Evolutionary conservation across 2,113 vertebrate genomes (phyloP), one percentile per base, ranked within the genome.

Genomic region (Brachirus orientalis): DNA sequence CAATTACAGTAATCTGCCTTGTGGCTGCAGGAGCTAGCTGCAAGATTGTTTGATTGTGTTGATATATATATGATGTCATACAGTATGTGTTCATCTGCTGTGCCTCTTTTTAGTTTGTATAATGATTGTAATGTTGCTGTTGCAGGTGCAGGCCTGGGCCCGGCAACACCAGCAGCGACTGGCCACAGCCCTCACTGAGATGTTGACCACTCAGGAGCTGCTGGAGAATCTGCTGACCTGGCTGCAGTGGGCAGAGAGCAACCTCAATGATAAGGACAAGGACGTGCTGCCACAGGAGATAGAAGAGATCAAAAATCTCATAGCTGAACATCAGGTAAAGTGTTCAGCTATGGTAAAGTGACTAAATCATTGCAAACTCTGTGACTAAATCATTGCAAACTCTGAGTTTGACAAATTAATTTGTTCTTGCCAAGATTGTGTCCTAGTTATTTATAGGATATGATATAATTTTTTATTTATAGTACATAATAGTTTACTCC

Each of bases 171-270:
- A 98, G 37, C 96, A 98, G 90, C 90, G 96, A 57, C 82, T 99
- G 75, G 91, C 93, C n/a, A 84, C 90, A 14, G 97, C 98, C 8
- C 92, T 99, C 78, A 93, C 88, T 8, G 96, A 95, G 44, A 90
- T 96, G 75, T 91, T 96, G 44, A 93, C 95, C 67, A 98, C 94
- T 65, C 96, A 96, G 78, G 97, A 98, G 20, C 66, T 99, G 79
- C 72, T 99, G 90, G 97, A 99, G 91, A 93, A 93, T 41, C 91
- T 99, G 72, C 90, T 99, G 68, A 90, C 89, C 0, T 99, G 98
- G 98, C 83, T 99, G 28, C 96, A 99, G 75, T 98, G 96, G 96
- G 96, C 97, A 13, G 97, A 99, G 85, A 94, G 92, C 16, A 98
- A 95, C 0, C 93, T 99, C 3, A 95, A 80, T 0, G 94, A 97